Conservation (phyloP, 2,113 vertebrate species). For the Phylloscopus trochilus region DNA sequence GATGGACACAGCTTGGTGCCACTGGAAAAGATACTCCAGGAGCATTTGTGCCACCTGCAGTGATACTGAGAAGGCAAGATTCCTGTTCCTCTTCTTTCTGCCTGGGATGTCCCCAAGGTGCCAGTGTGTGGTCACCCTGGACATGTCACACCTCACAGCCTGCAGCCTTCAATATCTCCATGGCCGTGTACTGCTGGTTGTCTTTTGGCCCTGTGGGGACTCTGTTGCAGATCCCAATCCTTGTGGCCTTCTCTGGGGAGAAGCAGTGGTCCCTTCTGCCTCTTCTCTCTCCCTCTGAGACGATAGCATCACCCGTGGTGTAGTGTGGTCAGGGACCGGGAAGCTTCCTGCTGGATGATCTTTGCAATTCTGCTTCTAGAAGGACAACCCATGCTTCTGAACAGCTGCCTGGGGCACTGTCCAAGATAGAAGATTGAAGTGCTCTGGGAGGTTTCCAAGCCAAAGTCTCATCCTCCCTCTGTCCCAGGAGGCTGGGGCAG, state of each 20-base stretch:
- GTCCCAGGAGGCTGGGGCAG: not conserved
- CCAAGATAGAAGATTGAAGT: not conserved
- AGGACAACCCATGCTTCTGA: not conserved
- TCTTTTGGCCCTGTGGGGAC: not conserved
- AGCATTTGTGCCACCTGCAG: not conserved
- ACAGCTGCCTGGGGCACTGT: not conserved
- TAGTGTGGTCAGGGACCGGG: not conserved
- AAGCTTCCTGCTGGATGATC: not conserved
- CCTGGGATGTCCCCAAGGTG: not conserved
- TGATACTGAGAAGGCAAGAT: not conserved
- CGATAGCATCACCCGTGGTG: not conserved
- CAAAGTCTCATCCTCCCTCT: not conserved
- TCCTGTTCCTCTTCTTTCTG: not conserved
- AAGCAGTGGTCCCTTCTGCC: not conserved
- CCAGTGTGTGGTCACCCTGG: not conserved
- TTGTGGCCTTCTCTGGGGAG: not conserved
- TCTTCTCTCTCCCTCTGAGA: not conserved
- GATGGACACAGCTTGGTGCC: not conserved
- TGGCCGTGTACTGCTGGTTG: fast-evolving
- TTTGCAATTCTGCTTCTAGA: not conserved
- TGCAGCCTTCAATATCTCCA: not conserved
- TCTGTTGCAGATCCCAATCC: not conserved
- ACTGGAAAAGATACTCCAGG: not conserved
- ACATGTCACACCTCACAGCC: not conserved
- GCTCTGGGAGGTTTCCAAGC: constrained; percentile 6